Evolutionary conservation across 2,888 invertebrate species (phyloP).

Genomic region (Drosophila fungiperda): DNA sequence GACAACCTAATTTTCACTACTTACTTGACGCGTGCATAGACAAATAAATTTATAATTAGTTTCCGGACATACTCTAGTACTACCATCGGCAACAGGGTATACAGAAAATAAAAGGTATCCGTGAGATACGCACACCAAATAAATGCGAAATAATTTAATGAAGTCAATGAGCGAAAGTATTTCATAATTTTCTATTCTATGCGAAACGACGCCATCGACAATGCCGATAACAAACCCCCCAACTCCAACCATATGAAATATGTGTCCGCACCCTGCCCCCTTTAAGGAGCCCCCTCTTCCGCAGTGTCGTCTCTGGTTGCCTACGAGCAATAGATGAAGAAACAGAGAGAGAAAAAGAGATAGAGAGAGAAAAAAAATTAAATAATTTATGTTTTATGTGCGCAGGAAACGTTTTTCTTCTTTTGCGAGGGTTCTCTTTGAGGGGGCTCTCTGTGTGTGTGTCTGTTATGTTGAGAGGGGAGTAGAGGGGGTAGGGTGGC

Average conservation of each 20-base stretch:
- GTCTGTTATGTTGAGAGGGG: not conserved
- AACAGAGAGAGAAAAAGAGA: not conserved
- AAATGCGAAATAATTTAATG: constrained; percentile 63
- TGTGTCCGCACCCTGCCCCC: constrained; percentile 20
- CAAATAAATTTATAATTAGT: too few relatives aligned
- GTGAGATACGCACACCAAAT: constrained; percentile 29
- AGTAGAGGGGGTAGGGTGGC: not conserved
- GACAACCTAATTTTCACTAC: too few relatives aligned
- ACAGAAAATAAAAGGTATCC: constrained; percentile 6
- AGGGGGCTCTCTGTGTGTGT: constrained; percentile 6
- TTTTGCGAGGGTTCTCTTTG: constrained; percentile 47
- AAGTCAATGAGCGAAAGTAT: constrained; percentile 69
- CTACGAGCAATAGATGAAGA: constrained; percentile 32
- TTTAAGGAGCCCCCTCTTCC: not conserved
- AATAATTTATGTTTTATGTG: constrained; percentile 79
- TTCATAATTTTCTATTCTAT: constrained; percentile 71
- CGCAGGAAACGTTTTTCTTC: constrained; percentile 71
- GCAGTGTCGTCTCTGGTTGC: constrained; percentile 26
- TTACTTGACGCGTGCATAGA: too few relatives aligned
- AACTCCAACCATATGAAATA: constrained; percentile 49
- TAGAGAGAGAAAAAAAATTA: constrained; percentile 57
- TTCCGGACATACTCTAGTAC: not conserved
- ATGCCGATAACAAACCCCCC: constrained; percentile 57
- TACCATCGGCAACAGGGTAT: not conserved
- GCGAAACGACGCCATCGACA: constrained; percentile 65